Evolutionary conservation across 2,797 vertebrate species (phyloP).

Genomic region (Neoniphon sammara): DNA sequence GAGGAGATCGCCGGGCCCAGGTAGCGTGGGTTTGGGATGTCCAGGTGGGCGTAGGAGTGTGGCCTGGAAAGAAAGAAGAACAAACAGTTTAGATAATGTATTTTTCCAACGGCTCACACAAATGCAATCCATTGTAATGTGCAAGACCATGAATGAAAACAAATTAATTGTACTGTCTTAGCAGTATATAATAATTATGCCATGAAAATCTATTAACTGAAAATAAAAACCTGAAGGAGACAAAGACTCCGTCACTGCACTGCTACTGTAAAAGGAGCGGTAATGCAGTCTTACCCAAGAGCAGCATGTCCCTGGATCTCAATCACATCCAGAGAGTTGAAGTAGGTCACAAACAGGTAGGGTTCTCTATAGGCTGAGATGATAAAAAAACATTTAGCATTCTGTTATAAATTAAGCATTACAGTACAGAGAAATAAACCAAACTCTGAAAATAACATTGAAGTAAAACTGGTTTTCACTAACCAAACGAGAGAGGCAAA

Average conservation of each 20-base stretch:
- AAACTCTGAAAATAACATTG: not conserved
- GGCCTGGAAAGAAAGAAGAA: conserved; percentile 76
- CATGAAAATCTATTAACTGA: not conserved
- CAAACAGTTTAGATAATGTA: not conserved
- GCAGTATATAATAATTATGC: not conserved
- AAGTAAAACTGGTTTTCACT: conserved; percentile 48
- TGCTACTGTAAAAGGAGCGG: not conserved
- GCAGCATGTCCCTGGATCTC: conserved; percentile 95
- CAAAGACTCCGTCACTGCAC: not conserved
- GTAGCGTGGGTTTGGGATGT: conserved; percentile 94
- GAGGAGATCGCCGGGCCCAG: conserved; percentile 97
- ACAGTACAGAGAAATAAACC: not conserved
- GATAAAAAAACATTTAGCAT: conserved; percentile 21
- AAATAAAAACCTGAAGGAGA: not conserved
- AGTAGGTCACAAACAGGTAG: conserved; percentile 98
- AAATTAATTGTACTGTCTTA: not conserved
- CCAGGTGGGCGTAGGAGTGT: conserved; percentile 91
- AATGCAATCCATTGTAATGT: too few species aligned
- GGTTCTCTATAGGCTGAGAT: conserved; percentile 94
- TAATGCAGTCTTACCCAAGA: conserved; percentile 86
- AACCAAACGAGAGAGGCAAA: conserved; percentile 95
- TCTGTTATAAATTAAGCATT: not conserved
- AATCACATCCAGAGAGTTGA: conserved; percentile 98
- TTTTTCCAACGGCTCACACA: too few species aligned
- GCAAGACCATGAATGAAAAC: too few species aligned